Conservation (phyloP, 2,888 invertebrate genomes). For the Chrysolina americana region DNA sequence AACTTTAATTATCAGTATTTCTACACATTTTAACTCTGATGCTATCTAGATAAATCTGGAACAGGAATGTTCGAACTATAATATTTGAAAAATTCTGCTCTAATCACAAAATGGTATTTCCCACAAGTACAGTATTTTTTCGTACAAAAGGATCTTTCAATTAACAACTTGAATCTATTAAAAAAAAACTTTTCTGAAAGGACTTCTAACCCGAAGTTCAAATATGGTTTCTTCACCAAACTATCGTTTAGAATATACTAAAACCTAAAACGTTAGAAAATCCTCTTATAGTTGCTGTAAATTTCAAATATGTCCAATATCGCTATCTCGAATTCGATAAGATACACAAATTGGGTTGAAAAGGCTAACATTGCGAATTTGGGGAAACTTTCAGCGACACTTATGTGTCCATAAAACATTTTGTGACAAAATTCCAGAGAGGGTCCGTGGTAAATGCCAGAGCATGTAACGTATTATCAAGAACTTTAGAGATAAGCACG, state of each 20-base stretch:
- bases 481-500: not conserved
- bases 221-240: not conserved
- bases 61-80: too few species aligned
- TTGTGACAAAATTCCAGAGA: not conserved
- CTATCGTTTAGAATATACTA: not conserved
- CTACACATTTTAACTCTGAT: too few species aligned
- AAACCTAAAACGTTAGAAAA: not conserved
- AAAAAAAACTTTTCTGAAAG: too few species aligned
- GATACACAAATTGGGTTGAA: conserved; percentile 4
- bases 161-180: too few species aligned
- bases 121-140: too few species aligned
- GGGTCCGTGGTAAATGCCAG: not conserved
- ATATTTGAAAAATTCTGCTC: too few species aligned
- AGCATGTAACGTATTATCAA: conserved; percentile 3
- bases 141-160: too few species aligned
- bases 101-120: too few species aligned
- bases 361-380: not conserved
- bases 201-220: not conserved
- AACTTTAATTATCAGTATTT: too few species aligned
- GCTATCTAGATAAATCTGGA: too few species aligned
- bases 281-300: not conserved
- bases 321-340: not conserved
- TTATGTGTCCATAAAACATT: conserved; percentile 14
- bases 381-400: not conserved
- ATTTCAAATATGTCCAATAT: not conserved